Evolutionary conservation across 2,888 invertebrate species (phyloP).

Genomic region (Yponomeuta cagnagella): DNA sequence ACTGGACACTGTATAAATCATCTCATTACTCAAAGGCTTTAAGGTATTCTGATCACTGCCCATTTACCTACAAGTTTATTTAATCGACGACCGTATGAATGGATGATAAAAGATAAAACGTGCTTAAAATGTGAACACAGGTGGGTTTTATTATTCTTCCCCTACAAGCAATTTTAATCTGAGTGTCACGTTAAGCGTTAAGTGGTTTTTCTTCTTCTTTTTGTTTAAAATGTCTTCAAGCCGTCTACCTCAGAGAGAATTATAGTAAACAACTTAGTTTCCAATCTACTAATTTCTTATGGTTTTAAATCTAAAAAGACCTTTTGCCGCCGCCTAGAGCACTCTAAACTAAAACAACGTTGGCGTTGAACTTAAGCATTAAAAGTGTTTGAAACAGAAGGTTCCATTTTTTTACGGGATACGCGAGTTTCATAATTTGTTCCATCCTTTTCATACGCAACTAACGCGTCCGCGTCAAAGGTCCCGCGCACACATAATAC

Average conservation of each 20-base stretch:
- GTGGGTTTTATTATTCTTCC: background rate
- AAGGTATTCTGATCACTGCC: too few relatives aligned
- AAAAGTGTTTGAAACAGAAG: background rate
- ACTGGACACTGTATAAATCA: too few relatives aligned
- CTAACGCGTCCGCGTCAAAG: too few relatives aligned
- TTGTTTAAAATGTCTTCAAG: background rate
- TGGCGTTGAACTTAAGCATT: background rate
- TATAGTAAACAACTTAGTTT: background rate
- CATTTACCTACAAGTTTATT: too few relatives aligned
- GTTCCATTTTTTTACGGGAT: too few relatives aligned
- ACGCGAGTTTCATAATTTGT: too few relatives aligned
- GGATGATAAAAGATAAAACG: too few relatives aligned
- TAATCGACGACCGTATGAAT: too few relatives aligned
- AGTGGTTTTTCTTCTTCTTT: background rate
- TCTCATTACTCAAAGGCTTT: too few relatives aligned
- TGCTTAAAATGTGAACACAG: too few relatives aligned
- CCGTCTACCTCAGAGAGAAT: background rate
- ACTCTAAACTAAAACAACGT: conserved; percentile 3
- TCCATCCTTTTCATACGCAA: too few relatives aligned
- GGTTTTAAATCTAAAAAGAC: background rate
- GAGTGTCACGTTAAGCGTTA: background rate
- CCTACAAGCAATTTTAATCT: background rate
- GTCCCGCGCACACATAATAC: too few relatives aligned
- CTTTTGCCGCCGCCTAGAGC: background rate
- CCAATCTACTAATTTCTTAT: background rate